Percentiles rank a stretch among this genome's conserved stretches.
phyloP scores from a whole-genome alignment of 2,888 invertebrate genomes.

The Drepanosiphum platanoidis region DNA sequence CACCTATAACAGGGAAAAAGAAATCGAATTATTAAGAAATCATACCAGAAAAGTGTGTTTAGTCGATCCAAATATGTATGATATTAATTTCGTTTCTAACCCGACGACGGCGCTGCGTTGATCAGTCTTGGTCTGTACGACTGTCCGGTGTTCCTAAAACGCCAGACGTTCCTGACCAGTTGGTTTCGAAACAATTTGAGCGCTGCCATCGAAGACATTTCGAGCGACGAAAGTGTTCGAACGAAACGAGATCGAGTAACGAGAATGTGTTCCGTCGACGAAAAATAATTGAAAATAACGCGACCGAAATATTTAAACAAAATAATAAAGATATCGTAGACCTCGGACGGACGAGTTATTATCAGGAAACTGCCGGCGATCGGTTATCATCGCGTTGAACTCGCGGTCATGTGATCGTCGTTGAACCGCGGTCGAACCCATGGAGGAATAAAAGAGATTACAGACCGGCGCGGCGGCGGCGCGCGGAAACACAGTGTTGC shows the following conservation, averaged over 20 bases:
- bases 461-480: too few relatives aligned
- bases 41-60: too few relatives aligned
- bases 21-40: neutral
- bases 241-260: too few relatives aligned
- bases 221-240: neutral
- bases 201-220: conserved; percentile 41
- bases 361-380: neutral
- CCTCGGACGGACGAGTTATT: neutral
- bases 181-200: conserved; percentile 33
- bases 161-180: conserved; percentile 34
- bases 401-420: too few relatives aligned
- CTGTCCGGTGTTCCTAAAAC: conserved; percentile 14
- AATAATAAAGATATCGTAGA: neutral
- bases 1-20: conserved; percentile 5
- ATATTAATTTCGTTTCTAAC: conserved; percentile 2
- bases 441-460: too few relatives aligned
- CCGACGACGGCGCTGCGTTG: neutral
- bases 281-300: too few relatives aligned
- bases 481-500: neutral
- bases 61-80: neutral
- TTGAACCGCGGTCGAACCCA: too few relatives aligned
- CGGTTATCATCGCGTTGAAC: too few relatives aligned
- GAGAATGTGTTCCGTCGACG: neutral
- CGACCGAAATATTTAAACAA: too few relatives aligned
- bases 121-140: neutral